Evolutionary conservation across 2,113 vertebrate genomes (phyloP), one percentile per base, ranked within the genome.

Genomic region (Anguilla japonica): DNA sequence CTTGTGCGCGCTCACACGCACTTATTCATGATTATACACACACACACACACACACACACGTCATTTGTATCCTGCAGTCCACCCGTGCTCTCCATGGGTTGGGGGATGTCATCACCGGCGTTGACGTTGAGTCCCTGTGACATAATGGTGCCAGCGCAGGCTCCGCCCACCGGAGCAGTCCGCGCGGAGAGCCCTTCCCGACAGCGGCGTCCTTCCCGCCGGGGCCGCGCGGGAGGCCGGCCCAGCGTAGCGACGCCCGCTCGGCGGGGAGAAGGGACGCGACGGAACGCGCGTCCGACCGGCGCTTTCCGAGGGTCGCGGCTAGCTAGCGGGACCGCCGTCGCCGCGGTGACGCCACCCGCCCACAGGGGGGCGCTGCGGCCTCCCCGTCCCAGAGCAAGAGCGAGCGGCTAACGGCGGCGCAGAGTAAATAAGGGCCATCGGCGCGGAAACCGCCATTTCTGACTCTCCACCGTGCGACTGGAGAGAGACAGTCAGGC

Each of bases 131-230:
- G 81, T 86, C 2, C 2, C 81, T 88, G 81, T 91, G 92, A 92
- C 92, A 93, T 89, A 94, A 92, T 92, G 89, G 91, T 92, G 93
- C 89, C 91, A 89, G 83, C 3, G 1, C 75, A 11, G 9, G 57
- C 83, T 86, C 89, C 85, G 5, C 90, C 91, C 88, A 29, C 2
- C 78, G 43, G 71, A n/a, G 7, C 40, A 22, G 67, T 7, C 20
- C 67, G 9, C 29, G 16, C 34, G 43, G n/a, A 56, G 41, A 85
- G 84, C 75, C 84, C 84, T 41, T 85, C 43, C 29, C 41, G 5
- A n/a, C 29, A 29, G 67, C 13, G 7, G 34, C 34, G 39, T 80
- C 79, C 79, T 71, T 34, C 40, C 60, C 60, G 41, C 41, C 26
- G 83, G 26, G 20, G 26, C 26, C 4, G 63, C 6, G 14, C 3